Evolutionary conservation across 2,888 invertebrate genomes (phyloP), one percentile per base, ranked within the genome.

Genomic region (Ophioninae sp.): DNA sequence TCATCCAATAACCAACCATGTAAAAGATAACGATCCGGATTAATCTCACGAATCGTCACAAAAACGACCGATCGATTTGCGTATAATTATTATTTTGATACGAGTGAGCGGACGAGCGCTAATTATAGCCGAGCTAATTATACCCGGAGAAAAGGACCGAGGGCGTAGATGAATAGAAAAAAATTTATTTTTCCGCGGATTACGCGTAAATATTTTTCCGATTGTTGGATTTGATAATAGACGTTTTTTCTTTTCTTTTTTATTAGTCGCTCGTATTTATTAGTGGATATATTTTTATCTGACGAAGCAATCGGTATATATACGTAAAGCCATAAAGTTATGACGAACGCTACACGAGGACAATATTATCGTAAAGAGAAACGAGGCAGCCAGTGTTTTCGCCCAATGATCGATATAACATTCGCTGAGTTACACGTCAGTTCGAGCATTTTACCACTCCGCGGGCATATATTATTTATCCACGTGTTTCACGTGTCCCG

Each of bases 371-470:
- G 39, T 67, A 69, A 20, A 56, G 61, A 23, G 23, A 13, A 20
- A 20, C 6, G 59, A 75, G 51, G 30, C 39, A 61, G 30, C 30
- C 22, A 41, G 69, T 65, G 51, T 64, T 30, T 30, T 30, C 39
- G 41, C 6, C 17, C 37, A 6, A 68, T 80, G 80, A 85, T 85
- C 86, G 83, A 86, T 86, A 85, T 67, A 68, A 79, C 76, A 79
- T 65, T 79, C 63, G 39, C 67, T 3, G 72, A 80, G 79, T 82
- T 68, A 85, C 86, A 86, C 86, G 86, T 86, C 86, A 86, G 85
- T 81, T 82, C 78, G 77, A 86, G 81, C 69, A 63, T 68, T 74
- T 77, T 79, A 83, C 84, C 44, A 65, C 58, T 30, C 63, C 65
- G 20, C 71, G 73, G 51, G 10, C 3, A 20, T 75, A 72, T 80